phyloP scores from a whole-genome alignment of 2,888 invertebrate genomes.

The Tipula helvola region DNA sequence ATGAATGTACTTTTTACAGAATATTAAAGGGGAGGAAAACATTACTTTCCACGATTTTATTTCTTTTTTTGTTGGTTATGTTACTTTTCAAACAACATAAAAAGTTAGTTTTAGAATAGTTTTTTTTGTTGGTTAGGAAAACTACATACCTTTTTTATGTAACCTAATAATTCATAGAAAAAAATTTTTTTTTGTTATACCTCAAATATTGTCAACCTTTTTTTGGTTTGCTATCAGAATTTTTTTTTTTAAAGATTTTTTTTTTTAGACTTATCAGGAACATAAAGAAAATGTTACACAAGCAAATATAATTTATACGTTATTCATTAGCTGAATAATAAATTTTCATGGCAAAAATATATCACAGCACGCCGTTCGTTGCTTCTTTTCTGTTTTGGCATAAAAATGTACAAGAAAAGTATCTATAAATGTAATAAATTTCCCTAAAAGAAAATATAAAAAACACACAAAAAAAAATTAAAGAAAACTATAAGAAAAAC shows the following conservation, averaged over 20 bases:
- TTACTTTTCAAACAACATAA: neutral
- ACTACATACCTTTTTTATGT: neutral
- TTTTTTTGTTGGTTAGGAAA: neutral
- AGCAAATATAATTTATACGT: neutral
- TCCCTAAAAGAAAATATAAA: neutral
- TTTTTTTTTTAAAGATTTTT: neutral
- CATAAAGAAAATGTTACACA: neutral
- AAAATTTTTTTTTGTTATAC: neutral
- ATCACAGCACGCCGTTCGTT: neutral
- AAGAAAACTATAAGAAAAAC: neutral
- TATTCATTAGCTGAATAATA: conserved; percentile 4
- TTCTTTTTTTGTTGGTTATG: neutral
- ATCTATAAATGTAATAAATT: conserved; percentile 4
- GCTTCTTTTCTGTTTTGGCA: neutral
- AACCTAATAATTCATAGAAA: neutral
- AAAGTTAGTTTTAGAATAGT: neutral
- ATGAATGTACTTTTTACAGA: neutral
- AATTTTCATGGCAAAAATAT: neutral
- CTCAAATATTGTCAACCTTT: neutral
- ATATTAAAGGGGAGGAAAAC: neutral
- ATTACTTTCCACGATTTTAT: neutral
- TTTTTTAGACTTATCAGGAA: neutral
- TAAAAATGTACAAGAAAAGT: neutral
- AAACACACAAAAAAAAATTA: neutral
- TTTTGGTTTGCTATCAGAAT: neutral